Conservation (phyloP, 92 coral and sea anemone genomes). For the Bergia puertoricense region DNA sequence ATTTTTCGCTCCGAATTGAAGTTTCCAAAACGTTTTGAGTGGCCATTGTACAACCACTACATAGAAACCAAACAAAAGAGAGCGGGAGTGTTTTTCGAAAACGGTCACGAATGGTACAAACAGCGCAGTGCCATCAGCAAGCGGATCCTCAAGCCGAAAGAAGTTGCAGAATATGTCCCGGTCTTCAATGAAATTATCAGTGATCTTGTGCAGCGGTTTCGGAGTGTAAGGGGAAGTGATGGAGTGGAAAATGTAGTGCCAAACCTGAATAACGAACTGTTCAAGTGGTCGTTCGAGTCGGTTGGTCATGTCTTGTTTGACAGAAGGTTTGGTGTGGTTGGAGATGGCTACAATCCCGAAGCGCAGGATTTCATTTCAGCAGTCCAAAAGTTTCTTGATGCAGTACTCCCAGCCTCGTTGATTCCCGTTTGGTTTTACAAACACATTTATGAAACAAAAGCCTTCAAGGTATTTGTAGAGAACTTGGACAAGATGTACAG, state of each 20-base stretch:
- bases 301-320: slow-evolving; percentile 57
- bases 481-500: slow-evolving; percentile 59
- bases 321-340: slow-evolving; percentile 64
- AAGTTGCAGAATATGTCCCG: no score
- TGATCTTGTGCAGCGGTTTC: no score
- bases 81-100: not conserved
- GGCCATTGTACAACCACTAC: slow-evolving; percentile 49
- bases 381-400: slow-evolving; percentile 46
- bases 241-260: slow-evolving; percentile 53
- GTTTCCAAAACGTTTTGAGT: slow-evolving; percentile 50
- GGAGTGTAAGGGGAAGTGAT: slow-evolving; percentile 9
- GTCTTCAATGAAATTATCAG: no score
- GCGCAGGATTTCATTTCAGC: slow-evolving; percentile 56
- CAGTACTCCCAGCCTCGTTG: not conserved
- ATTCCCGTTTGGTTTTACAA: slow-evolving; percentile 58
- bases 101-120: slow-evolving; percentile 58
- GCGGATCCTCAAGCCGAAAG: no score
- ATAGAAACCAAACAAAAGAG: slow-evolving; percentile 43
- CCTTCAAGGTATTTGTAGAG: slow-evolving; percentile 48
- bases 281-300: slow-evolving; percentile 59
- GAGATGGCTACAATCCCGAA: slow-evolving; percentile 45
- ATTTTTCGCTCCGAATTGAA: slow-evolving; percentile 58
- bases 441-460: slow-evolving; percentile 56
- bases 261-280: slow-evolving; percentile 23
- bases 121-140: no score